Percentiles rank a stretch among this genome's conserved stretches.
Evolutionary conservation across 2,888 invertebrate genomes (phyloP).

Genomic region (Leptopilina myrica): DNA sequence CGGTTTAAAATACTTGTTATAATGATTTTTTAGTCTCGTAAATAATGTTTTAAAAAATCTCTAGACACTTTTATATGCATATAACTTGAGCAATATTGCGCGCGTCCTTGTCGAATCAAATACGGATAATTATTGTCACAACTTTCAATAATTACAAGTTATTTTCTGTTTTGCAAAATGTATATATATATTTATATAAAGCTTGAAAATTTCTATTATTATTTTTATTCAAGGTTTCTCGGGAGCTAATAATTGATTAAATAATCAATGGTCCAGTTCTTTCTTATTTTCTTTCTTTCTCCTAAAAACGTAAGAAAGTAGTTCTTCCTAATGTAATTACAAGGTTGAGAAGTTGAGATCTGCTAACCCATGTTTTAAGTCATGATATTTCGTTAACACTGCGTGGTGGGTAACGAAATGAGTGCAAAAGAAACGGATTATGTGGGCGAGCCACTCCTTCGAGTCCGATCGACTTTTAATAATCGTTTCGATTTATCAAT

Average conservation of each 20-base stretch:
- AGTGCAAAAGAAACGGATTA: conserved; percentile 50
- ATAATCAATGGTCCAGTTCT: neutral
- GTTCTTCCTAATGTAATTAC: neutral
- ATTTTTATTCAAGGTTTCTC: conserved; percentile 1
- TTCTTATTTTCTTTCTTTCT: neutral
- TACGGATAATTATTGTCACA: neutral
- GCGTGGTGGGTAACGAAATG: conserved; percentile 16
- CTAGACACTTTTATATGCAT: neutral
- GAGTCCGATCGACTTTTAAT: conserved; percentile 67
- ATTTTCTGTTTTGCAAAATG: conserved; percentile 6
- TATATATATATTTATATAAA: no score
- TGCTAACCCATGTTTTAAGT: conserved; percentile 10
- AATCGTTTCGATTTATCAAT: conserved; percentile 69
- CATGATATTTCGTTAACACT: conserved; percentile 27
- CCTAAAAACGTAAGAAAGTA: neutral
- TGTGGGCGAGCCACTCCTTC: conserved; percentile 67
- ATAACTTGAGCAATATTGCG: conserved; percentile 7
- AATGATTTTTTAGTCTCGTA: conserved; percentile 19
- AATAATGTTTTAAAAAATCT: conserved; percentile 13
- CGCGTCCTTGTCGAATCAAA: conserved; percentile 17
- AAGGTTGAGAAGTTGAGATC: neutral
- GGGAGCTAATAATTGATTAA: no score
- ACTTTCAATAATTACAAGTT: conserved; percentile 14
- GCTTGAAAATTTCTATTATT: neutral
- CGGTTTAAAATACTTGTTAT: conserved; percentile 26